Conservation (phyloP, 2,888 invertebrate genomes). For the Acrobasis repandana region DNA sequence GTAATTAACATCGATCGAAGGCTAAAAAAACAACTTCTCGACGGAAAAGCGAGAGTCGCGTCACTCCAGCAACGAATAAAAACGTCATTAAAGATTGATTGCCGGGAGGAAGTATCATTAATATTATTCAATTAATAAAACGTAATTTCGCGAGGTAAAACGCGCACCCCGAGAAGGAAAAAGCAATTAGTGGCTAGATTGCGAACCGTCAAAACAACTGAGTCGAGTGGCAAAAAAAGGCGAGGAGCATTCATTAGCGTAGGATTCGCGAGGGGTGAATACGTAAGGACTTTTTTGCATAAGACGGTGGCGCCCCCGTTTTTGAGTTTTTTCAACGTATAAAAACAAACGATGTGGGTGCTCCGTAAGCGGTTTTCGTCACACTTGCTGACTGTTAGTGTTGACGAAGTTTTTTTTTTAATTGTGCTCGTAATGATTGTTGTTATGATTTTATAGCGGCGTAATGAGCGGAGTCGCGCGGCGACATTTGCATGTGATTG, state of each 20-base stretch:
- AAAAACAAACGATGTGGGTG: conserved; percentile 80
- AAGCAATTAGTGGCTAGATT: conserved; percentile 84
- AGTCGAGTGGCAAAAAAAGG: conserved; percentile 73
- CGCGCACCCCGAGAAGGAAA: conserved; percentile 78
- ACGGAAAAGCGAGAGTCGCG: conserved; percentile 61
- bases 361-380: conserved; percentile 79
- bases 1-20: conserved; percentile 77
- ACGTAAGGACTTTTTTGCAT: conserved; percentile 81
- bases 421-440: conserved; percentile 77
- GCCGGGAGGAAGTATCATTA: conserved; percentile 79
- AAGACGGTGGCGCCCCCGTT: conserved; percentile 79
- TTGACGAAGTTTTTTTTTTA: conserved; percentile 76
- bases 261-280: conserved; percentile 82
- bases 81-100: conserved; percentile 82
- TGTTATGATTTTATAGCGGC: conserved; percentile 77
- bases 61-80: conserved; percentile 76
- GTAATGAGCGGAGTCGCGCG: conserved; percentile 75
- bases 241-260: conserved; percentile 79
- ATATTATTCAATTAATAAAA: conserved; percentile 84
- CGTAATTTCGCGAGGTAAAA: conserved; percentile 77
- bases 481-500: conserved; percentile 79
- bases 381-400: conserved; percentile 72
- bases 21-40: conserved; percentile 63
- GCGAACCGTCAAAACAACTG: conserved; percentile 83
- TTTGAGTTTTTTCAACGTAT: conserved; percentile 64